Base-by-base conservation (phyloP, 1,140 invertebrate species). In the Ips typographus region DNA sequence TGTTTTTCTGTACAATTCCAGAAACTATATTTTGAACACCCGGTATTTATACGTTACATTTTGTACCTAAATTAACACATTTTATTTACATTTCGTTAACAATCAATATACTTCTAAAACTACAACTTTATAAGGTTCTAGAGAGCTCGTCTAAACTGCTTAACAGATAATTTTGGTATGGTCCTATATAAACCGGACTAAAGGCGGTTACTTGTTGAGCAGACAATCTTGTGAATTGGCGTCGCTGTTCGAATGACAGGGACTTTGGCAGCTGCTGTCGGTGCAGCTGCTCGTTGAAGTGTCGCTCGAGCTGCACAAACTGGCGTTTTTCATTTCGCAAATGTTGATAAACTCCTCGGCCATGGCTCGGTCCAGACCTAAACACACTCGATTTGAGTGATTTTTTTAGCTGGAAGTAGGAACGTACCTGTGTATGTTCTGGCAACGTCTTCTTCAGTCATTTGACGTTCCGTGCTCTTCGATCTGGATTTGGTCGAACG, bases 311-410 rank as follows among this genome's bases (percentile, higher is more conserved):
- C 75, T 77, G 65, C 75, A 75, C 37, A 76, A 56, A 63, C 77
- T 80, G 73, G 82, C 82, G n/a, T 84, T 76, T 74, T 80, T 84
- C 72, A 82, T 81, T 77, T 86, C 84, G 75, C 83, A 85, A 40
- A 84, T 84, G 42, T 84, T 83, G 62, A 88, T 88, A 79, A 88
- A 88, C 77, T 87, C 85, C 75, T 88, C 87, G 3, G 87, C 87
- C 67, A 87, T 84, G n/a, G 82, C 81, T 59, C 86, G 82, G 76
- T 88, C 87, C 42, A 88, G 76, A 0, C 87, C 68, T 70, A 37
- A 8, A 70, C 0, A 22, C 22, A 68, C 22, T 22, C 22, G 22
- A 22, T 22, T 22, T 22, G 22, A 22, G 22, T 49, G 1, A 49
- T 49, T 3, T 2, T 49, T 49, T 49, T 49, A 1, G 4, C 4